Percentiles rank a stretch among this genome's conserved stretches.
phyloP scores from a whole-genome alignment of 2,113 vertebrate genomes.

The Scytalopus superciliaris region DNA sequence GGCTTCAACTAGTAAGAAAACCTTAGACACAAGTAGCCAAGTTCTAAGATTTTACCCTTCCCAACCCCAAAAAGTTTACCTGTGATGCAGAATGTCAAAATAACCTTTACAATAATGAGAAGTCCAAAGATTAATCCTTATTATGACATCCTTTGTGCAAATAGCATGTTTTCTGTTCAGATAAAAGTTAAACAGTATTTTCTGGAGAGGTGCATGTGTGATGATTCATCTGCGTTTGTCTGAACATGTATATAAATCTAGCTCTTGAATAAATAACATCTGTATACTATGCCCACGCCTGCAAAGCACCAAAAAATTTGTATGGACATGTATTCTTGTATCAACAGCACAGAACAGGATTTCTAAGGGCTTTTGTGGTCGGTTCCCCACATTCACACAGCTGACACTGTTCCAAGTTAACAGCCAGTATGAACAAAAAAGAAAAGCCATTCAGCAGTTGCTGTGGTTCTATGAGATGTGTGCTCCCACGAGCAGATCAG shows the following conservation, averaged over 20 bases:
- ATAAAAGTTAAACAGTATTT: background rate
- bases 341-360: background rate
- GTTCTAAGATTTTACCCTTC: background rate
- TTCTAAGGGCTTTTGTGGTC: background rate
- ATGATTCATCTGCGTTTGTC: background rate
- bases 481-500: background rate
- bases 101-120: background rate
- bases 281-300: background rate
- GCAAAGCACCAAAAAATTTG: background rate
- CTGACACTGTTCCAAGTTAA: background rate
- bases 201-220: background rate
- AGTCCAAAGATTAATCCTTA: background rate
- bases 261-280: constrained; percentile 10
- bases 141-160: background rate
- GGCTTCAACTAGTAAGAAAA: background rate
- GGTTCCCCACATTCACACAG: background rate
- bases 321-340: background rate
- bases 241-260: background rate
- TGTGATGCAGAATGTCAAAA: background rate
- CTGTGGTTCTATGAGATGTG: background rate
- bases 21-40: background rate
- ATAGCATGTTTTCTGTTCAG: background rate
- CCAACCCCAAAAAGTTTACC: background rate
- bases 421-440: background rate
- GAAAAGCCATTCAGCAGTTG: background rate